These are phyloP conservation scores for Coregonus clupeaformis DNA, from an alignment of 2,113 vertebrate species.

Conservation along the genomic window DNA sequence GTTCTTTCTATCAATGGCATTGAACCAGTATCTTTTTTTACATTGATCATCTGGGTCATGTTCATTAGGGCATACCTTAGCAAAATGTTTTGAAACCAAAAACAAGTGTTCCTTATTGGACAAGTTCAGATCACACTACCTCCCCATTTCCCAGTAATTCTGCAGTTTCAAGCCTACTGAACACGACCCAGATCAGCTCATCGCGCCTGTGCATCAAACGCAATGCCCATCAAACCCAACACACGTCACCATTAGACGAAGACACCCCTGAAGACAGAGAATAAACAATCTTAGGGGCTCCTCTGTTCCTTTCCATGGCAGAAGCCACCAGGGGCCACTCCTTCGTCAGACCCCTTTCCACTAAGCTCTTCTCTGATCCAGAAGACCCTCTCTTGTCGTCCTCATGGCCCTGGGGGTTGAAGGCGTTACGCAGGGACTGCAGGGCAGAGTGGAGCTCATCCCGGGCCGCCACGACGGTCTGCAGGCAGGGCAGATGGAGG, in stretches of 20 bases:
- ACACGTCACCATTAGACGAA: conserved; percentile 41
- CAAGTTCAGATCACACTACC: neutral
- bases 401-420: conserved; percentile 33
- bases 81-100: no score
- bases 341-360: conserved; percentile 22
- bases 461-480: conserved; percentile 44
- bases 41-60: neutral
- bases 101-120: neutral
- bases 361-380: conserved; percentile 30
- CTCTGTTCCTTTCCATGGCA: conserved; percentile 33
- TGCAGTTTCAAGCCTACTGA: neutral
- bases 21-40: neutral
- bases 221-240: conserved; percentile 75
- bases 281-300: conserved; percentile 56
- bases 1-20: neutral
- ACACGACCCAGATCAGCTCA: neutral
- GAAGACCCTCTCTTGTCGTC: conserved; percentile 4
- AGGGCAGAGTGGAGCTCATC: conserved; percentile 73
- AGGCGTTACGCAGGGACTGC: conserved; percentile 64
- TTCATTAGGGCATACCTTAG: no score
- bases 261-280: conserved; percentile 44
- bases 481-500: conserved; percentile 48
- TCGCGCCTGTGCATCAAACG: conserved; percentile 71
- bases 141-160: neutral
- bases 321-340: conserved; percentile 1